A percentile compares a stretch with the other conserved stretches of the same genome.
Conservation (phyloP, 2,113 vertebrate genomes). For the Sclerurus mexicanus region DNA sequence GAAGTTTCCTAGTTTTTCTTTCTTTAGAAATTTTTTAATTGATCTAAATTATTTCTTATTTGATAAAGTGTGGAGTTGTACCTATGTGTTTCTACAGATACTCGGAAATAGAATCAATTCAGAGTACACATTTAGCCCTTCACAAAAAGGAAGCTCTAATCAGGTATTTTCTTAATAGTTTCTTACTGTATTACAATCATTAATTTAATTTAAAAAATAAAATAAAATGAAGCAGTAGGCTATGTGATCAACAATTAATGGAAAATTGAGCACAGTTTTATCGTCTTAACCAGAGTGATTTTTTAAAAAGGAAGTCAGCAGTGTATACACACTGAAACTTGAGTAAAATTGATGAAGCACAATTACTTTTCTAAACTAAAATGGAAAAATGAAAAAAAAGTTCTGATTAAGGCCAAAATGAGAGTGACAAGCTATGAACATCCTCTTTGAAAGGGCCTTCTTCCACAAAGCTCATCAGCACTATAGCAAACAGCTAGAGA, state of each 20-base stretch:
- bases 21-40: not conserved
- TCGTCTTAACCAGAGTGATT: not conserved
- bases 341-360: not conserved
- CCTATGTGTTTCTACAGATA: not conserved
- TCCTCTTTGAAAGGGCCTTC: not conserved
- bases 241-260: not conserved
- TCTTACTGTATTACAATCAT: not conserved
- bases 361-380: not conserved
- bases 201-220: not conserved
- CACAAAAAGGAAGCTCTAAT: not conserved
- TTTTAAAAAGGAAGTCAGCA: not conserved
- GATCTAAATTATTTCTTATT: not conserved
- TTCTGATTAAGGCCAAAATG: not conserved
- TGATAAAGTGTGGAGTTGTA: rapidly evolving
- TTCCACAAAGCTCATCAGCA: not conserved
- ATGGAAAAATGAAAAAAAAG: not conserved
- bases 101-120: not conserved
- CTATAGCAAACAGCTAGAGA: not conserved
- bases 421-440: not conserved
- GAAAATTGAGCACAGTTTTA: not conserved
- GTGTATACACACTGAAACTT: not conserved
- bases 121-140: not conserved
- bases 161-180: not conserved
- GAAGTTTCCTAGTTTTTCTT: not conserved
- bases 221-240: not conserved